Evolutionary conservation across 1,140 invertebrate species (phyloP).

Genomic region (Drosophila lini): DNA sequence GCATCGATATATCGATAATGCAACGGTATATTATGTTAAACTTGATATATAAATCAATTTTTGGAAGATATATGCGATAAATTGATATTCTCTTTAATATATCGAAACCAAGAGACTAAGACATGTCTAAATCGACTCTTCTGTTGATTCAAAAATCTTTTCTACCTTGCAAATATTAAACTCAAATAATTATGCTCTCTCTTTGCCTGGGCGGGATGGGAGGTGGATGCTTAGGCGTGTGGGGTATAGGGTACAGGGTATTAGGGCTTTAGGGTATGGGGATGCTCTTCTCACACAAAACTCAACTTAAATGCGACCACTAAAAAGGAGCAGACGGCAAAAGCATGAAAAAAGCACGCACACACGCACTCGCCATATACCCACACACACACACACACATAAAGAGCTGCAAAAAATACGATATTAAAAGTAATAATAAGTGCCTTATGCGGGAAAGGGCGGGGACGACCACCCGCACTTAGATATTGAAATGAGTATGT

Average conservation of each 20-base stretch:
- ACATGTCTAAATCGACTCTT: background rate
- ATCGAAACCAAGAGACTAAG: background rate
- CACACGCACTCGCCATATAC: slow-evolving; percentile 26
- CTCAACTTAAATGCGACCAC: slow-evolving; percentile 63
- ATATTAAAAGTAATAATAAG: slow-evolving; percentile 84
- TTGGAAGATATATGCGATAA: background rate
- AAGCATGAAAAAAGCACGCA: slow-evolving; percentile 56
- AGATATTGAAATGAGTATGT: slow-evolving; percentile 82
- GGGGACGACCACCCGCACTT: slow-evolving; percentile 57
- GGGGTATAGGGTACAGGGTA: background rate
- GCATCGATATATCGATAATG: background rate
- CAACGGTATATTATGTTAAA: background rate
- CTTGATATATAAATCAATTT: background rate
- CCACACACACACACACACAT: slow-evolving; percentile 26
- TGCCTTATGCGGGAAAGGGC: slow-evolving; percentile 46
- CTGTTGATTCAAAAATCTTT: background rate
- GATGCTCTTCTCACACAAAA: slow-evolving; percentile 8
- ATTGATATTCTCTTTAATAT: no score
- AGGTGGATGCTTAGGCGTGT: background rate
- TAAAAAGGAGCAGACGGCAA: slow-evolving; percentile 53
- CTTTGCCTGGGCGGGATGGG: no score
- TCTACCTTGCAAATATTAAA: background rate
- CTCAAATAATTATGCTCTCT: background rate
- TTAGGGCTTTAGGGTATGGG: background rate
- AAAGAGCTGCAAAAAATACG: slow-evolving; percentile 38